These are phyloP conservation scores for Choristoneura rosaceana DNA, from an alignment of 2,888 invertebrate species.

Conservation along the genomic window DNA sequence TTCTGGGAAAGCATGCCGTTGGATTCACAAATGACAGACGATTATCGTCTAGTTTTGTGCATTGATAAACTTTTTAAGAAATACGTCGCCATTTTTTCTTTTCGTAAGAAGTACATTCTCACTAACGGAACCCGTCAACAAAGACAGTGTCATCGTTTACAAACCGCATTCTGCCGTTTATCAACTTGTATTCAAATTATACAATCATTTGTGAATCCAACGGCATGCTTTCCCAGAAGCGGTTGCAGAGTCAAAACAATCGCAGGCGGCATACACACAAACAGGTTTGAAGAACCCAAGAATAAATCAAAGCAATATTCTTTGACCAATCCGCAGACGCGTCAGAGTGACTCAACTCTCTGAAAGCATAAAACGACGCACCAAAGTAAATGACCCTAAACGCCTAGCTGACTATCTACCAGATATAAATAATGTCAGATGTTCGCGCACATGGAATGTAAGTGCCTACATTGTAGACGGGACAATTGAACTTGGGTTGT, in stretches of 20 bases:
- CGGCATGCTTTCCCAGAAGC: constrained; percentile 45
- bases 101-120: not conserved
- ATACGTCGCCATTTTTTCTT: not conserved
- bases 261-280: not conserved
- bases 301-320: not conserved
- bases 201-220: constrained; percentile 55
- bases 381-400: constrained; percentile 76
- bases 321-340: constrained; percentile 21
- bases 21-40: constrained; percentile 59
- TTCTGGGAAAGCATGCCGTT: constrained; percentile 47
- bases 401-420: constrained; percentile 67
- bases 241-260: constrained; percentile 12
- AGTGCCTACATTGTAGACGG: constrained; percentile 43
- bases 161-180: constrained; percentile 48
- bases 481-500: constrained; percentile 53
- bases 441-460: constrained; percentile 61
- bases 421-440: constrained; percentile 77
- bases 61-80: not conserved
- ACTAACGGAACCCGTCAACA: constrained; percentile 3
- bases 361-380: constrained; percentile 62
- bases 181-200: constrained; percentile 77
- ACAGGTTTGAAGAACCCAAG: constrained; percentile 5
- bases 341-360: constrained; percentile 40
- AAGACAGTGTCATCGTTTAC: constrained; percentile 50
- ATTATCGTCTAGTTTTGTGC: too few species aligned